Base-by-base conservation (phyloP, 1,140 invertebrate species). In the Grapholita molesta region DNA sequence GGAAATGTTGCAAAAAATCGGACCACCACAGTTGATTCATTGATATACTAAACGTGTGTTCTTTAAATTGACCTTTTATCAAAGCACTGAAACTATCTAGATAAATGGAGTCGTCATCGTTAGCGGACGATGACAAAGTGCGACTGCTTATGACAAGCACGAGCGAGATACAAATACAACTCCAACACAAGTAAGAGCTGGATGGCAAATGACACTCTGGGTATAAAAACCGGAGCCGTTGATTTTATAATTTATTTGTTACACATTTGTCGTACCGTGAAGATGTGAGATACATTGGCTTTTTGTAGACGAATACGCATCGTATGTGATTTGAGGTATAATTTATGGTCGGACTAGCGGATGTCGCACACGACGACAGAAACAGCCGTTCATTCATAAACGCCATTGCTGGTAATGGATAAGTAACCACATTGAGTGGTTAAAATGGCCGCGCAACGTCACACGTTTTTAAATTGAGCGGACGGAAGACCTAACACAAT, bases 171-270 rank as follows among this genome's bases (percentile, higher is more conserved):
- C 83, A 89, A 57, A 64, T 69, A 84, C 76, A 38, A 65, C 28
- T 48, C 33, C 65, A 35, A 53, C 42, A 55, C 33, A 23, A 64
- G 76, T 68, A 55, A 25, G 70, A 90, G 66, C 65, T 76, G 69
- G 86, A 87, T 53, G 64, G 71, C 65, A 35, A 23, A 72, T 79
- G 74, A 79, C 78, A 82, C 79, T 76, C 73, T 77, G 79, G 61
- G 74, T 86, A 88, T 89, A 91, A 90, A 90, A 91, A 88, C 80
- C 70, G 73, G 69, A 73, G 78, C 83, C 83, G 88, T 91, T 91
- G 89, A 89, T 91, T 90, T 91, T 82, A 91, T 90, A 91, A 91
- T 91, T 91, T 91, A 91, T 91, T 90, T 90, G 89, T 90, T 85
- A 91, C 89, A 89, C 85, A 91, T 91, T 91, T 91, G 89, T 90